Evolutionary conservation across 2,113 vertebrate species (phyloP).

Genomic region (Psilopogon haemacephalus): DNA sequence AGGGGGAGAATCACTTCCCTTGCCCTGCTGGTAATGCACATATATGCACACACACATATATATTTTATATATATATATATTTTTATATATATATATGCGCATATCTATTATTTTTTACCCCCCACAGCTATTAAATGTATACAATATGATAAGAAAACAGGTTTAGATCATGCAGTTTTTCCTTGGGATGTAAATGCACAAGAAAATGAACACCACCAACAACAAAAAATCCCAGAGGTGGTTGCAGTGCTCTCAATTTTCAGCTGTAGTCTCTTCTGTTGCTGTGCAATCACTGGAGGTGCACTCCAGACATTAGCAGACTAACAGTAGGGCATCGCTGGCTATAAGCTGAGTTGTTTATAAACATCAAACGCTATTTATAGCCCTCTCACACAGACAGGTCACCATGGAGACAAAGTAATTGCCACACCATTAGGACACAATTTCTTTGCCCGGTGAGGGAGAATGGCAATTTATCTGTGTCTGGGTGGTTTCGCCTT

Average conservation of each 20-base stretch:
- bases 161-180: background rate
- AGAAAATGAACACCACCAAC: background rate
- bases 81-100: no score
- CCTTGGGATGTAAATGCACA: background rate
- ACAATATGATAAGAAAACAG: background rate
- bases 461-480: conserved; percentile 30
- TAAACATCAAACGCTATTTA: conserved; percentile 43
- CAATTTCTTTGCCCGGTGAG: background rate
- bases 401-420: conserved; percentile 48
- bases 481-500: background rate
- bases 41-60: no score
- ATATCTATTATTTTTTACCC: background rate
- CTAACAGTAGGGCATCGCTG: background rate
- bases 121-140: background rate
- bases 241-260: background rate
- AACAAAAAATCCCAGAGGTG: background rate
- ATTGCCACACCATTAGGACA: conserved; percentile 21
- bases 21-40: no score
- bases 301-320: background rate
- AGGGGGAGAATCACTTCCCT: no score
- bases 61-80: no score
- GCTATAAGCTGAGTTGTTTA: background rate
- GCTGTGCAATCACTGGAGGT: background rate
- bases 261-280: background rate
- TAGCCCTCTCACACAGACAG: background rate